These are phyloP conservation scores for Eupithecia inturbata DNA, from an alignment of 2,888 invertebrate species.

Conservation along the genomic window DNA sequence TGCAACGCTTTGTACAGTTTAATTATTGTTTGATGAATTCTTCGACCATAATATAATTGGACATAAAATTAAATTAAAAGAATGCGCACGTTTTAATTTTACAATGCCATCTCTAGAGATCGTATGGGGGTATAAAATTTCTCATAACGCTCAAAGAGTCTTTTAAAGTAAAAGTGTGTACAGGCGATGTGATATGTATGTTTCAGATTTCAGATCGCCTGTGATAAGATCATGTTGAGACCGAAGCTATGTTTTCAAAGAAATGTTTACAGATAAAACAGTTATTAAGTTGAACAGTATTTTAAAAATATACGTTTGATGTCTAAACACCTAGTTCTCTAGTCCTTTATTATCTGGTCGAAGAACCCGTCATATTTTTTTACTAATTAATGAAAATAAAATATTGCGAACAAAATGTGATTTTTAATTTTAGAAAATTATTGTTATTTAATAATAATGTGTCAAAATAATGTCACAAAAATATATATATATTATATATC, in stretches of 20 bases:
- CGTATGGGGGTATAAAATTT: slow-evolving; percentile 1
- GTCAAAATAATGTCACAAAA: too few relatives aligned
- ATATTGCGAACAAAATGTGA: slow-evolving; percentile 67
- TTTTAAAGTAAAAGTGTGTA: neutral
- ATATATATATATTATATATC: too few relatives aligned
- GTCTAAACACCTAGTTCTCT: neutral
- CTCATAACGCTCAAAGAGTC: slow-evolving; percentile 5
- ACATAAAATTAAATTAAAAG: neutral
- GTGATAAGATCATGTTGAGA: neutral
- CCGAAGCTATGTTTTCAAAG: neutral
- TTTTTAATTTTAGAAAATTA: slow-evolving; percentile 54
- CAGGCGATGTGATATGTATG: neutral
- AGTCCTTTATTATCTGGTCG: slow-evolving; percentile 23
- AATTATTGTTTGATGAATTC: slow-evolving; percentile 65
- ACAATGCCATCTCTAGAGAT: slow-evolving; percentile 1
- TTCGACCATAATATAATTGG: slow-evolving; percentile 54
- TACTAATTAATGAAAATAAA: slow-evolving; percentile 79
- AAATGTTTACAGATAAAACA: neutral
- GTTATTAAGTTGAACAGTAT: neutral
- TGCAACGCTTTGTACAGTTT: slow-evolving; percentile 63
- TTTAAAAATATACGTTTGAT: neutral
- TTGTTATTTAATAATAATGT: too few relatives aligned
- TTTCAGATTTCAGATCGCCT: slow-evolving; percentile 3
- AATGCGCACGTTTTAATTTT: neutral
- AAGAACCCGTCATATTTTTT: slow-evolving; percentile 72